phyloP scores from a whole-genome alignment of 2,797 vertebrate species.

The Mustela erminea region DNA sequence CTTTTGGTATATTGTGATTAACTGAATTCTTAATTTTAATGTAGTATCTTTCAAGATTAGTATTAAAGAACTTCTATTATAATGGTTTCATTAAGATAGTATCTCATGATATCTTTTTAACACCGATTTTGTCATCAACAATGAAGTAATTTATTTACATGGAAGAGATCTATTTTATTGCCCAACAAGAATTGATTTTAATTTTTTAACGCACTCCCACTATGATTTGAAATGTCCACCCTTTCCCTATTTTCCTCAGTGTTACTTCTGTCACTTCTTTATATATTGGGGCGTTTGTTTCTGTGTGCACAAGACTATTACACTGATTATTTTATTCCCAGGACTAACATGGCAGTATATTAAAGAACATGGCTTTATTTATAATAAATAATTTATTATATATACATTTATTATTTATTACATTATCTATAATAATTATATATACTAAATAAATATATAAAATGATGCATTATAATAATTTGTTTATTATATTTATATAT shows the following conservation, averaged over 20 bases:
- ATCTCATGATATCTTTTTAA: neutral
- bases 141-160: neutral
- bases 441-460: too few species aligned
- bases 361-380: neutral
- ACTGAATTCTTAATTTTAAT: neutral
- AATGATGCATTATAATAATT: too few species aligned
- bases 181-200: neutral
- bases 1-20: neutral
- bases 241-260: neutral
- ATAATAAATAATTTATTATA: too few species aligned
- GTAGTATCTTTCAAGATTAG: neutral
- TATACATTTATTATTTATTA: too few species aligned
- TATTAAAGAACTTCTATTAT: neutral
- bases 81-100: neutral
- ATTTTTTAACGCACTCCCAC: neutral
- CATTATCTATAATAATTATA: too few species aligned
- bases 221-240: neutral
- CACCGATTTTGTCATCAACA: neutral
- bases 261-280: neutral
- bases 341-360: neutral
- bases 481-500: too few species aligned
- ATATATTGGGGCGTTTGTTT: neutral
- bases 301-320: neutral
- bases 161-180: neutral
- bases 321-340: neutral